A percentile compares a stretch with the other conserved stretches of the same genome.
Evolutionary conservation across 2,113 vertebrate species (phyloP).

Genomic region (Gopherus flavomarginatus): DNA sequence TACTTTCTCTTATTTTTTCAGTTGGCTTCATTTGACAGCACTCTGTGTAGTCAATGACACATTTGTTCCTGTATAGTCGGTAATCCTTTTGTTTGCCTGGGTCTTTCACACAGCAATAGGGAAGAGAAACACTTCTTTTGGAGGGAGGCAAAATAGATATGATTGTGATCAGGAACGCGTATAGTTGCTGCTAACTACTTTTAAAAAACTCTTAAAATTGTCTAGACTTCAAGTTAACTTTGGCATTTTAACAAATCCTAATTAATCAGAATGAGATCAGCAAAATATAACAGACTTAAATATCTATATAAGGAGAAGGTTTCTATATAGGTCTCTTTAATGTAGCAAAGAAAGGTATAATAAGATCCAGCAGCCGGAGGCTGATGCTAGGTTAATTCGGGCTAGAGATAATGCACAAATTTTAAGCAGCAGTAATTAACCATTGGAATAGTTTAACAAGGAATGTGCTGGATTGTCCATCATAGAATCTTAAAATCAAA

Average conservation of each 20-base stretch:
- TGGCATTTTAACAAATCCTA: not conserved
- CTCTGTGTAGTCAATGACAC: not conserved
- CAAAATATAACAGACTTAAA: not conserved
- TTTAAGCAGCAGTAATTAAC: not conserved
- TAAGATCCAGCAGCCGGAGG: not conserved
- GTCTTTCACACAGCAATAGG: not conserved
- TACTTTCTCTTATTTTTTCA: not conserved
- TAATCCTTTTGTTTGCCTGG: not conserved
- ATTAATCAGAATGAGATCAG: not conserved
- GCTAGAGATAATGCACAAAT: not conserved
- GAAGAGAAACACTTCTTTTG: not conserved
- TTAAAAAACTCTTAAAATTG: not conserved
- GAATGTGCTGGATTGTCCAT: not conserved
- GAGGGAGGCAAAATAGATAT: not conserved
- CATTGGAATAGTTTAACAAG: fast-evolving
- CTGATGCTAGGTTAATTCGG: not conserved
- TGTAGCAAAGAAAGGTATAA: not conserved
- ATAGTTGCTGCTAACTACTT: not conserved
- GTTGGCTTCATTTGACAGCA: not conserved
- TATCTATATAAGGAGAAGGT: not conserved
- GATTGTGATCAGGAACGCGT: not conserved
- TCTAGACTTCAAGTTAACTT: not conserved
- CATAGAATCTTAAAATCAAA: not conserved
- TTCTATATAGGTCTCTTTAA: not conserved
- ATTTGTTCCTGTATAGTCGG: not conserved